phyloP scores from a whole-genome alignment of 2,888 invertebrate species.

The Electrophaes corylata region DNA sequence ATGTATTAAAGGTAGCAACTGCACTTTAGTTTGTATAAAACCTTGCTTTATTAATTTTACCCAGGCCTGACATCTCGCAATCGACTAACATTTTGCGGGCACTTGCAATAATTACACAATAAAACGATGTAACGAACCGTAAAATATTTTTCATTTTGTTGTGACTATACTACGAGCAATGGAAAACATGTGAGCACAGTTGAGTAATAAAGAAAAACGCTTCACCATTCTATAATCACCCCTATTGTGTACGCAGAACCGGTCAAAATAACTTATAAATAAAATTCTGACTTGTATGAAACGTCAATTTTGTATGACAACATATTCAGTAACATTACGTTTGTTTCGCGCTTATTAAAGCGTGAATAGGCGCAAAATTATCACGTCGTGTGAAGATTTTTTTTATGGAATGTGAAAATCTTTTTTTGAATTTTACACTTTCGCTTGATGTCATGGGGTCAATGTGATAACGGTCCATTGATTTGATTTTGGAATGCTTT shows the following conservation, averaged over 20 bases:
- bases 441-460: conserved; percentile 65
- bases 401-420: conserved; percentile 50
- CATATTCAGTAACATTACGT: conserved; percentile 55
- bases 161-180: conserved; percentile 25
- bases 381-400: conserved; percentile 61
- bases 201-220: conserved; percentile 27
- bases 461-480: conserved; percentile 46
- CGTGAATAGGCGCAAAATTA: conserved; percentile 53
- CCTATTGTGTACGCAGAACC: conserved; percentile 9
- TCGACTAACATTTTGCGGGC: conserved; percentile 36
- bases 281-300: conserved; percentile 23
- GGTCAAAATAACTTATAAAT: conserved; percentile 9
- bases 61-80: conserved; percentile 11
- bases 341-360: conserved; percentile 61
- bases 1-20: neutral
- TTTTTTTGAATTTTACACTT: conserved; percentile 51
- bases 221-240: conserved; percentile 3
- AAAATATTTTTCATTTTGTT: conserved; percentile 24
- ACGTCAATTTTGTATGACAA: conserved; percentile 56
- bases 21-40: too few relatives aligned
- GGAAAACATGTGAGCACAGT: conserved; percentile 31
- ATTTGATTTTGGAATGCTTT: conserved; percentile 53
- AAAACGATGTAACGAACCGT: conserved; percentile 22
- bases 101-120: conserved; percentile 17
- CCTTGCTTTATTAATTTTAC: neutral